phyloP scores from a whole-genome alignment of 1,140 invertebrate species.

The Lysiphlebus fabarum region DNA sequence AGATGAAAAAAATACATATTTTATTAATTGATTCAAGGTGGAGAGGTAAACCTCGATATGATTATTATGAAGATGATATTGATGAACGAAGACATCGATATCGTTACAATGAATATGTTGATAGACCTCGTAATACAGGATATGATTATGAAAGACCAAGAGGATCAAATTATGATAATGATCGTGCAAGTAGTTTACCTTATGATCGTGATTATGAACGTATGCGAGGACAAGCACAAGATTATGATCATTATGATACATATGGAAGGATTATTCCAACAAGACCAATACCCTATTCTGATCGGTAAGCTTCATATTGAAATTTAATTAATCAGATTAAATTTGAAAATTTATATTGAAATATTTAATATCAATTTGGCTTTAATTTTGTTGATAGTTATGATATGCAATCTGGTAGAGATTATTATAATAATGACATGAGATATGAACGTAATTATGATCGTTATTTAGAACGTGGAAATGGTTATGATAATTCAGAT shows the following conservation, averaged over 20 bases:
- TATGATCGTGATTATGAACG: slow-evolving; percentile 43
- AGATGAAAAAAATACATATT: too few species aligned
- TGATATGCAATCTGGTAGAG: slow-evolving; percentile 40
- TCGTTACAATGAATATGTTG: slow-evolving; percentile 36
- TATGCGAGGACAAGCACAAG: slow-evolving; percentile 25
- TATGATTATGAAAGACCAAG: slow-evolving; percentile 24
- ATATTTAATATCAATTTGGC: too few species aligned
- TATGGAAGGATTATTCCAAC: slow-evolving; percentile 34
- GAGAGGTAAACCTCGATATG: slow-evolving; percentile 40
- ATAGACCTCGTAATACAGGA: slow-evolving; percentile 15
- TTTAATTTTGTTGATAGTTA: slow-evolving; percentile 34
- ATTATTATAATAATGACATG: slow-evolving; percentile 38
- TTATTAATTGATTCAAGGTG: slow-evolving; percentile 28
- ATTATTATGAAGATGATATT: slow-evolving; percentile 43
- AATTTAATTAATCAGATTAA: too few species aligned
- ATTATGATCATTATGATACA: slow-evolving; percentile 41
- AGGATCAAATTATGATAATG: slow-evolving; percentile 34
- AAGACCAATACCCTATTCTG: slow-evolving; percentile 22
- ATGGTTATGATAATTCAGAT: slow-evolving; percentile 49
- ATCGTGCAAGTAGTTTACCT: slow-evolving; percentile 27
- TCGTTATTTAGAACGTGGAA: slow-evolving; percentile 43
- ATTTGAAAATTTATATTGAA: too few species aligned
- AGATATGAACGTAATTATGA: slow-evolving; percentile 39
- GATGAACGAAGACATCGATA: slow-evolving; percentile 43
- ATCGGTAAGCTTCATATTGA: slow-evolving; percentile 18